These are phyloP conservation scores for Sebastolobus alascanus DNA, from an alignment of 2,797 vertebrate genomes.

Conservation along the genomic window DNA sequence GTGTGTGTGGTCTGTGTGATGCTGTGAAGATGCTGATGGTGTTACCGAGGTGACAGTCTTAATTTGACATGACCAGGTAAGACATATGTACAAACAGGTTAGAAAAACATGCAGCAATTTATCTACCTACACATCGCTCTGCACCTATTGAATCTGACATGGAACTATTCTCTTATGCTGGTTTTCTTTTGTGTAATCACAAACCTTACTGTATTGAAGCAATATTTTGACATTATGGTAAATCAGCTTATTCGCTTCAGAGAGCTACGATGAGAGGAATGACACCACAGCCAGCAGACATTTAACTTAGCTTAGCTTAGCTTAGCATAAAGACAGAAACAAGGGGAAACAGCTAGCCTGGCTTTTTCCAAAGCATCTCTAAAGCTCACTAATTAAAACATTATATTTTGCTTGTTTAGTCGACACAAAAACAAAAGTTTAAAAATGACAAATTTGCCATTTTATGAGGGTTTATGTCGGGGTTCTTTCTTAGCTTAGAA, in stretches of 20 bases:
- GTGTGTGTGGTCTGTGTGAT: constrained; percentile 4
- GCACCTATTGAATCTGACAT: not conserved
- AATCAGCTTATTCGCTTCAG: not conserved
- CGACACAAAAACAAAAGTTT: too few relatives aligned
- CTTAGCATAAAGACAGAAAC: constrained; percentile 9
- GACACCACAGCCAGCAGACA: not conserved
- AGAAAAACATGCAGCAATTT: constrained; percentile 12
- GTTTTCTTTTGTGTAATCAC: not conserved
- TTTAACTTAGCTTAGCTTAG: constrained; percentile 10
- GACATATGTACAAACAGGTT: constrained; percentile 17
- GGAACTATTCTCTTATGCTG: not conserved
- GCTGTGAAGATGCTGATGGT: constrained; percentile 11
- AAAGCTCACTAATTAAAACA: not conserved
- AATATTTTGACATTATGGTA: not conserved
- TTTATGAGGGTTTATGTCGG: too few relatives aligned
- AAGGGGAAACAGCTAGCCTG: not conserved
- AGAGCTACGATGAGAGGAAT: not conserved
- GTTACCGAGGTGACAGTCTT: constrained; percentile 32
- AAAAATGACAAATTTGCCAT: too few relatives aligned
- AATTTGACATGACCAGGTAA: constrained; percentile 39
- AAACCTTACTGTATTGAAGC: not conserved
- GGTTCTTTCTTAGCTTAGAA: too few relatives aligned
- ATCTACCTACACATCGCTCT: not conserved
- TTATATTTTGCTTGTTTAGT: not conserved
- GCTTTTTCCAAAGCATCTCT: not conserved